Conservation (phyloP, 2,797 vertebrate species). For the Falco berigora region DNA sequence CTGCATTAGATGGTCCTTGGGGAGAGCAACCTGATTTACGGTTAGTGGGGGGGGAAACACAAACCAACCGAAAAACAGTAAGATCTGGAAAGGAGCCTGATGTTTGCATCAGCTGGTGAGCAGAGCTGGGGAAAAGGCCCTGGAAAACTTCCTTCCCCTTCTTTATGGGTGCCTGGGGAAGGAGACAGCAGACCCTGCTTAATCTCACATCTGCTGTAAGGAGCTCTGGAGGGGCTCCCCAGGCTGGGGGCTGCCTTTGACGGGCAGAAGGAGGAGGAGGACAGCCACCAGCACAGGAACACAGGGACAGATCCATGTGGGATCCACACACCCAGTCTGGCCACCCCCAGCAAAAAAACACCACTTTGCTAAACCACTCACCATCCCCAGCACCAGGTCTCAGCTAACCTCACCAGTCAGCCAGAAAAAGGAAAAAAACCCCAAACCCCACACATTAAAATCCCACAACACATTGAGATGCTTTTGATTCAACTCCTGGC, state of each 20-base stretch:
- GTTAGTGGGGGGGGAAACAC: neutral
- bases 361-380: fast-evolving
- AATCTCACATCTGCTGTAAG: neutral
- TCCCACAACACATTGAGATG: neutral
- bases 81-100: neutral
- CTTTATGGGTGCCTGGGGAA: neutral
- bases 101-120: neutral
- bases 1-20: neutral
- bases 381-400: fast-evolving
- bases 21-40: neutral
- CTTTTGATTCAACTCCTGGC: neutral
- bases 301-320: neutral
- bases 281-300: fast-evolving
- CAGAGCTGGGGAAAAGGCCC: neutral
- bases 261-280: neutral
- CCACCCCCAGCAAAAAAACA: neutral
- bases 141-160: conserved; percentile 12
- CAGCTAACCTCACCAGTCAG: neutral
- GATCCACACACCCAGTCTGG: fast-evolving
- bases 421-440: fast-evolving
- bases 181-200: neutral
- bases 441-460: neutral
- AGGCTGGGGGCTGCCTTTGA: neutral
- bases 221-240: neutral
- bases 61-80: neutral